phyloP scores from a whole-genome alignment of 1,140 invertebrate genomes.

The Lepeophtheirus salmonis region DNA sequence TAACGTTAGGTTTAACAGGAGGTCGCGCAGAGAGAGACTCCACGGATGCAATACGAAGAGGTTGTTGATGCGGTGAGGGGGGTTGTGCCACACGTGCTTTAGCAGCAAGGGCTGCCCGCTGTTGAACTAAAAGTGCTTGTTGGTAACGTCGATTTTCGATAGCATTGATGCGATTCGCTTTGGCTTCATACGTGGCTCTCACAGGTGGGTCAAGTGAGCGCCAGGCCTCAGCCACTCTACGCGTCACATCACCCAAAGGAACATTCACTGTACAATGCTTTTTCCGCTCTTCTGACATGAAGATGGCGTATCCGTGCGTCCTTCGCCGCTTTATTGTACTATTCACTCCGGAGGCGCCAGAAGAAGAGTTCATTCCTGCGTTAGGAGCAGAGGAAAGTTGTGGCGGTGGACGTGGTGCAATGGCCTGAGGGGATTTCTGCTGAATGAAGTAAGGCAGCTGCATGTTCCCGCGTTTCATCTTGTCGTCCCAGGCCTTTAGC shows the following conservation, averaged over 20 bases:
- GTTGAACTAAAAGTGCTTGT: neutral
- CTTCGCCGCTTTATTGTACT: neutral
- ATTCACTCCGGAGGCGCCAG: too few relatives aligned
- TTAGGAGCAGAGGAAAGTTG: neutral
- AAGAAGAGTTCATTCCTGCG: too few relatives aligned
- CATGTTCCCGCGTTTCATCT: neutral
- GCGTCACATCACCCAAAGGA: neutral
- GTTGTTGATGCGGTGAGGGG: neutral
- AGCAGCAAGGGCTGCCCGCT: neutral
- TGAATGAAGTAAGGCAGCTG: neutral
- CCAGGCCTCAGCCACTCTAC: constrained; percentile 1
- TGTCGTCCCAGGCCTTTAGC: neutral
- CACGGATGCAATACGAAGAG: neutral
- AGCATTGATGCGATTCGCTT: constrained; percentile 1
- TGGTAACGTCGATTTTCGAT: neutral
- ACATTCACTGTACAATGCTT: neutral
- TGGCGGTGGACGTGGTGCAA: neutral
- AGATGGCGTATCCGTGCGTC: constrained; percentile 7
- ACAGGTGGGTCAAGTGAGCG: neutral
- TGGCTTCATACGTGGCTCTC: neutral
- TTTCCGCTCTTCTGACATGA: neutral
- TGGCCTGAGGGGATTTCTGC: neutral
- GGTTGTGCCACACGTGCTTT: neutral
- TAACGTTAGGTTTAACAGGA: neutral
- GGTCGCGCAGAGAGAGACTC: neutral